Conservation (phyloP, 53 echinoderm and acorn worm genomes). For the Holothuria scabra region DNA sequence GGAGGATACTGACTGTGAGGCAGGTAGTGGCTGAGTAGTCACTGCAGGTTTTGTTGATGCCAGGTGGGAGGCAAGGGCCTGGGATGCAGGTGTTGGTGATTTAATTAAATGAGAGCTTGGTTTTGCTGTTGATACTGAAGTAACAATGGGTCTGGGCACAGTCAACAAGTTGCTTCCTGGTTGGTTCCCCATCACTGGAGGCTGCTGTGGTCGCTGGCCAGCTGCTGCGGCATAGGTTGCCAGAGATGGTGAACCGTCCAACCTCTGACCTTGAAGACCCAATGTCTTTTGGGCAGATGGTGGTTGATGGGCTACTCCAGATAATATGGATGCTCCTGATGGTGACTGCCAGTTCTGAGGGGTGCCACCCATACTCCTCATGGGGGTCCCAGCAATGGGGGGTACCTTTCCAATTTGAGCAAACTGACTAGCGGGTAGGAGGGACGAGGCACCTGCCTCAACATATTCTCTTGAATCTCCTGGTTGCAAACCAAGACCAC, state of each 20-base stretch:
- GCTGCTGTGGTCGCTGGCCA: conserved; percentile 7
- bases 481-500: neutral
- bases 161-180: neutral
- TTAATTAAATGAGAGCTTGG: conserved; percentile 28
- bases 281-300: conserved; percentile 4
- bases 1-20: neutral
- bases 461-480: conserved; percentile 20
- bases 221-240: conserved; percentile 27
- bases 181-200: neutral
- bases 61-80: neutral
- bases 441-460: neutral
- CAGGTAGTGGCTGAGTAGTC: neutral
- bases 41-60: no score
- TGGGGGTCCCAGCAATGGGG: neutral
- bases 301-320: neutral
- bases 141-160: conserved; percentile 37
- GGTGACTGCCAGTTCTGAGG: conserved; percentile 38
- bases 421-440: conserved; percentile 10
- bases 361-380: conserved; percentile 13
- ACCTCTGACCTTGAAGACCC: conserved; percentile 11
- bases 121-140: conserved; percentile 37
- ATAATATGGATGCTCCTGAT: conserved; percentile 23
- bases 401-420: neutral
- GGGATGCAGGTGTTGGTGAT: conserved; percentile 31
- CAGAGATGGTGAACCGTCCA: conserved; percentile 15